Percentiles rank a stretch among this genome's conserved stretches.
Conservation (phyloP, 2,797 vertebrate species). For the Cottoperca gobio region DNA sequence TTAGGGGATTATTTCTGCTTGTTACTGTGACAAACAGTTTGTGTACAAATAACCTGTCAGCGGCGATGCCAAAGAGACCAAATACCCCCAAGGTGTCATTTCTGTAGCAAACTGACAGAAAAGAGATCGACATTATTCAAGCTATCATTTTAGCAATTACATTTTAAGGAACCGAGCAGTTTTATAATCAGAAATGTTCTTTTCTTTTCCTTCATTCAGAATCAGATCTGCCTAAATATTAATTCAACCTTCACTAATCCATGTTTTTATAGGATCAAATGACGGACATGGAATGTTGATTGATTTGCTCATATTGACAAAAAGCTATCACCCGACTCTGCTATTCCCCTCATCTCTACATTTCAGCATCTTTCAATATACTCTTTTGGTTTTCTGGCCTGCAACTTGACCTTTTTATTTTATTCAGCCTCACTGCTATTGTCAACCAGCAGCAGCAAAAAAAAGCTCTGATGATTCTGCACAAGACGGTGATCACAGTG, state of each 20-base stretch:
- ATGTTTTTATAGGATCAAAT: background rate
- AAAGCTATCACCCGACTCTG: background rate
- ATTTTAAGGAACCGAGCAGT: background rate
- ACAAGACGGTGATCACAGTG: background rate
- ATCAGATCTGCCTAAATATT: background rate
- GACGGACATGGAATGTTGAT: background rate
- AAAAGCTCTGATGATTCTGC: background rate
- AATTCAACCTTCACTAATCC: background rate
- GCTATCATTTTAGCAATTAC: background rate
- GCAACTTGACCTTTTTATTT: background rate
- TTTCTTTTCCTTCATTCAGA: too few relatives aligned
- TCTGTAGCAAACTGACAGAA: constrained; percentile 40
- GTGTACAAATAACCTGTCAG: constrained; percentile 65
- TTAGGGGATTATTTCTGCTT: constrained; percentile 51
- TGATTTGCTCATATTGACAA: background rate
- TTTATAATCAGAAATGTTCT: background rate
- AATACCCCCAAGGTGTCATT: constrained; percentile 49
- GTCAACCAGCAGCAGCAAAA: background rate
- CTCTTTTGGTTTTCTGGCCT: background rate
- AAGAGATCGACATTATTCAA: constrained; percentile 13
- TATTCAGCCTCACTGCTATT: background rate
- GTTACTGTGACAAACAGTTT: constrained; percentile 54
- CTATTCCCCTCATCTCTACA: background rate
- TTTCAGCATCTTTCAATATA: background rate
- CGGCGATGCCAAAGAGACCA: constrained; percentile 31